Percentiles rank a stretch among this genome's conserved stretches.
phyloP scores from a whole-genome alignment of 2,888 invertebrate genomes.

The Aspidiotus destructor region DNA sequence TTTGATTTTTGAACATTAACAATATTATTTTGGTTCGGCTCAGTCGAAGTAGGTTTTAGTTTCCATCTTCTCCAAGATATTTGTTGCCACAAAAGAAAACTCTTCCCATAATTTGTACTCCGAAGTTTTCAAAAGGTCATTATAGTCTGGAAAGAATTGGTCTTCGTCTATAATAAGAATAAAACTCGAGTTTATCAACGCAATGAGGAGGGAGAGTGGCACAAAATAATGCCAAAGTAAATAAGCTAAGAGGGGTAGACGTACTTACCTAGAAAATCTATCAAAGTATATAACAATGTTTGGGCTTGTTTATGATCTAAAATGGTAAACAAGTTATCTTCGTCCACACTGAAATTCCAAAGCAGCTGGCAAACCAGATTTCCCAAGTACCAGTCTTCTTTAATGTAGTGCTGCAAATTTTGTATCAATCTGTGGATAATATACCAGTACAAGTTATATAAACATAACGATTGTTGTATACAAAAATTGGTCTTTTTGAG shows the following conservation, averaged over 20 bases:
- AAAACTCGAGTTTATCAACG: not conserved
- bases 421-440: slow-evolving; percentile 44
- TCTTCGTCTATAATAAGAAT: slow-evolving; percentile 48
- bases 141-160: slow-evolving; percentile 45
- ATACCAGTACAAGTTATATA: not conserved
- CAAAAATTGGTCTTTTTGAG: too few relatives aligned
- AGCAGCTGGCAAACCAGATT: slow-evolving; percentile 64
- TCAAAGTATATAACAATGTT: slow-evolving; percentile 47
- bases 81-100: slow-evolving; percentile 62
- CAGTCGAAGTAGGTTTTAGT: slow-evolving; percentile 10
- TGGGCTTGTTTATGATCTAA: slow-evolving; percentile 48
- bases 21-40: slow-evolving; percentile 6
- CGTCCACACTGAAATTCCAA: slow-evolving; percentile 51
- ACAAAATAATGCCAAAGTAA: not conserved
- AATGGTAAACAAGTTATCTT: slow-evolving; percentile 45
- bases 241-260: too few relatives aligned
- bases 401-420: slow-evolving; percentile 50
- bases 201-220: not conserved
- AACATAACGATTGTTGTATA: too few relatives aligned
- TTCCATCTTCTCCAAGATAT: slow-evolving; percentile 50
- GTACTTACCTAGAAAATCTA: slow-evolving; percentile 47
- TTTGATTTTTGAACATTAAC: not conserved
- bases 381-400: slow-evolving; percentile 59
- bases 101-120: slow-evolving; percentile 58
- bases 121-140: slow-evolving; percentile 27